phyloP scores from a whole-genome alignment of 2,888 invertebrate genomes.

The Athalia rosae region DNA sequence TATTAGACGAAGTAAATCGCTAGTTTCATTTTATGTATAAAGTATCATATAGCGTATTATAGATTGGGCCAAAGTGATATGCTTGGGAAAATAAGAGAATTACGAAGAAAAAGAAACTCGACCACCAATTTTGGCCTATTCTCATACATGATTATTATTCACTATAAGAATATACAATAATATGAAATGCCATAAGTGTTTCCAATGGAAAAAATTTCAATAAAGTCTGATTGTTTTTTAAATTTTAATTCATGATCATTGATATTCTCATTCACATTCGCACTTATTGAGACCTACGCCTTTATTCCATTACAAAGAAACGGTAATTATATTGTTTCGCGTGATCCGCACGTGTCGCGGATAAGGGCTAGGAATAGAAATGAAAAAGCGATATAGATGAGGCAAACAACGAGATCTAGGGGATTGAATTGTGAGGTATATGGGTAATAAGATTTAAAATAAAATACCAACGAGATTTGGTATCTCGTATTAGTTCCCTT shows the following conservation, averaged over 20 bases:
- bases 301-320: conserved; percentile 35
- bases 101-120: neutral
- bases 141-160: conserved; percentile 21
- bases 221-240: conserved; percentile 55
- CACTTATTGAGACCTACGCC: conserved; percentile 17
- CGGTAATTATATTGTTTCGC: too few relatives aligned
- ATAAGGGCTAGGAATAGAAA: too few relatives aligned
- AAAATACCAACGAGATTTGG: conserved; percentile 41
- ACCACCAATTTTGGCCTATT: conserved; percentile 21
- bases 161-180: conserved; percentile 27
- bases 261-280: neutral
- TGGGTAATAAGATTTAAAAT: conserved; percentile 61
- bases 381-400: too few relatives aligned
- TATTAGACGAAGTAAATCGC: conserved; percentile 35
- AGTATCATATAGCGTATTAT: conserved; percentile 21
- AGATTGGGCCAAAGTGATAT: conserved; percentile 26
- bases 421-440: conserved; percentile 38
- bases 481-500: conserved; percentile 47
- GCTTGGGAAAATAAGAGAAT: neutral
- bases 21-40: conserved; percentile 40
- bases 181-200: conserved; percentile 56
- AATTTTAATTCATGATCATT: conserved; percentile 44
- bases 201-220: conserved; percentile 48
- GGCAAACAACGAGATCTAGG: neutral
- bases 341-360: too few relatives aligned